phyloP scores from a whole-genome alignment of 1,140 invertebrate genomes.

The Rhagoletis pomonella region DNA sequence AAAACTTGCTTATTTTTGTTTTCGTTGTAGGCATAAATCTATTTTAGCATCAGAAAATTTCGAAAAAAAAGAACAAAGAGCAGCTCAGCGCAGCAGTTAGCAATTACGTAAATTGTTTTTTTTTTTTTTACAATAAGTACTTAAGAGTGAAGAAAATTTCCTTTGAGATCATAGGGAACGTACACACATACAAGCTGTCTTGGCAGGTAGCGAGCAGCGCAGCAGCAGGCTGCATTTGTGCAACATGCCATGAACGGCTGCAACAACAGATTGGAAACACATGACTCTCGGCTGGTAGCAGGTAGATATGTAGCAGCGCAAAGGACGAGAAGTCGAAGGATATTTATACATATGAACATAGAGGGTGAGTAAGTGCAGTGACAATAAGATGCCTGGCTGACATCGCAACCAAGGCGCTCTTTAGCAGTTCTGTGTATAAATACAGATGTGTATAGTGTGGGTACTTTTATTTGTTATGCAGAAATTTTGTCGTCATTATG shows the following conservation, averaged over 20 bases:
- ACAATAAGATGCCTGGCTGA: not conserved
- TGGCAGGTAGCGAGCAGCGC: constrained; percentile 1
- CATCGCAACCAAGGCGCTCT: not conserved
- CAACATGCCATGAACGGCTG: not conserved
- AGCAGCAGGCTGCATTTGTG: not conserved
- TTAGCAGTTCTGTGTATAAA: too few species aligned
- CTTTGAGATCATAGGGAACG: not conserved
- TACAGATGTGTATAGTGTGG: too few species aligned
- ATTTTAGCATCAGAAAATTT: constrained; percentile 18
- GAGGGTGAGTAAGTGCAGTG: not conserved
- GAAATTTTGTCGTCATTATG: not conserved
- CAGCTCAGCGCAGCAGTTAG: not conserved
- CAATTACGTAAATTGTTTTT: not conserved
- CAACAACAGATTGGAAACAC: constrained; percentile 34
- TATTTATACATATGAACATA: not conserved
- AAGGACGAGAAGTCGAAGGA: not conserved
- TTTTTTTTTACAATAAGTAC: too few species aligned
- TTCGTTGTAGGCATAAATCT: constrained; percentile 9
- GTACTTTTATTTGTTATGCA: too few species aligned
- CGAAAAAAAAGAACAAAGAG: not conserved
- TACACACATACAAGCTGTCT: not conserved
- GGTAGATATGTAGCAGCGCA: not conserved
- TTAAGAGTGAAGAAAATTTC: not conserved
- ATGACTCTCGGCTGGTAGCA: not conserved
- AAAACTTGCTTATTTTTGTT: not conserved